Evolutionary conservation across 2,888 invertebrate species (phyloP).

Genomic region (Geotrupes spiniger): DNA sequence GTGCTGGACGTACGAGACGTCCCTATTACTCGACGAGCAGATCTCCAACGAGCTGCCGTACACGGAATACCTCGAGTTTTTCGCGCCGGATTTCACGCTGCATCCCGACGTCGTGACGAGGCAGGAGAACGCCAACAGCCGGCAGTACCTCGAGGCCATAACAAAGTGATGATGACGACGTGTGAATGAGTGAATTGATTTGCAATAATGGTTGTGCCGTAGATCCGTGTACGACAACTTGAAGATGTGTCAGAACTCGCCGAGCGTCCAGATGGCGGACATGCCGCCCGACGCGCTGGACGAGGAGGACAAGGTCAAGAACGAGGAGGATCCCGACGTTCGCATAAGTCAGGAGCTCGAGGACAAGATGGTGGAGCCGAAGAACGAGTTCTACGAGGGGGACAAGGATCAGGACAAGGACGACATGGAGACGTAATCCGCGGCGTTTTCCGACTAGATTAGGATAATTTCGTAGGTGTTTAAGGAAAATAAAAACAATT

Average conservation of each 20-base stretch:
- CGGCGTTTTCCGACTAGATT: too few species aligned
- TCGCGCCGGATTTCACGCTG: conserved; percentile 93
- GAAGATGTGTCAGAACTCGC: conserved; percentile 89
- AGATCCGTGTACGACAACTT: conserved; percentile 88
- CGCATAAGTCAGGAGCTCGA: conserved; percentile 73
- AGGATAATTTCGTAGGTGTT: too few species aligned
- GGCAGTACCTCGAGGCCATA: conserved; percentile 92
- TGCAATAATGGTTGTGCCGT: conserved; percentile 8
- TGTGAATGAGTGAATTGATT: conserved; percentile 26
- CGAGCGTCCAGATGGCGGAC: conserved; percentile 97
- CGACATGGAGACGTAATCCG: conserved; percentile 17
- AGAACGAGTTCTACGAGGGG: conserved; percentile 87
- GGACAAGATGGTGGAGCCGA: conserved; percentile 78
- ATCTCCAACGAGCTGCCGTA: conserved; percentile 94
- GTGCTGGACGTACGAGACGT: conserved; percentile 99
- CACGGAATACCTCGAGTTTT: conserved; percentile 95
- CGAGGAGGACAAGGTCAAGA: conserved; percentile 65
- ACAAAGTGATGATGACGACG: conserved; percentile 50
- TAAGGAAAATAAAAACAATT: too few species aligned
- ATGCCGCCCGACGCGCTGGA: conserved; percentile 81
- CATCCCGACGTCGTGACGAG: conserved; percentile 89
- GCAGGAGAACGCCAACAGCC: conserved; percentile 91
- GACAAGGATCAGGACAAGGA: conserved; percentile 87
- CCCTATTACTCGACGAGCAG: conserved; percentile 85
- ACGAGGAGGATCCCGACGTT: conserved; percentile 82